A percentile compares a stretch with the other conserved stretches of the same genome.
phyloP scores from a whole-genome alignment of 2,113 vertebrate species.

The Hipposideros armiger region DNA sequence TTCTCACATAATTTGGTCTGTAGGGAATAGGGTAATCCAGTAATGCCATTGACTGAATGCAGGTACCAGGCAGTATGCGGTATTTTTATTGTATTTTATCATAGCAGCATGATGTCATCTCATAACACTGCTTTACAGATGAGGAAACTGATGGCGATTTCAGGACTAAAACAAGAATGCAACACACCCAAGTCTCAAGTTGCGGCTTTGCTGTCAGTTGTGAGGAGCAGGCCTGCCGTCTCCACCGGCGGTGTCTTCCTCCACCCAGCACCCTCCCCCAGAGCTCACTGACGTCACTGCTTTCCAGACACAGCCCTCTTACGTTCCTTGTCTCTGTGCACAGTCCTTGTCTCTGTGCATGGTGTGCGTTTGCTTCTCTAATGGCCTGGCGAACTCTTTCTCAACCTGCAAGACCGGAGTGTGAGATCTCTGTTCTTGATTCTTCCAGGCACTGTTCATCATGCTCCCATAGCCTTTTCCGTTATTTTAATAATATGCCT shows the following conservation, averaged over 20 bases:
- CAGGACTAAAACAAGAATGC: neutral
- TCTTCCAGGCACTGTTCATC: neutral
- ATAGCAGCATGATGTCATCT: neutral
- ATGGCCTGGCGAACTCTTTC: neutral
- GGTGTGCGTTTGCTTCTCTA: neutral
- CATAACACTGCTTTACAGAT: neutral
- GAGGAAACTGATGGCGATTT: neutral
- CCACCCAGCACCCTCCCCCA: neutral
- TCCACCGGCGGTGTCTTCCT: neutral
- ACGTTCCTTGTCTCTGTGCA: neutral
- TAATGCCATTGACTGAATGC: neutral
- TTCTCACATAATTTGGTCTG: neutral
- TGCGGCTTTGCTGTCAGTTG: neutral
- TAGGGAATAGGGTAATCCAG: neutral
- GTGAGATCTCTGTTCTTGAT: neutral
- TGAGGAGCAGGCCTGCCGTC: neutral
- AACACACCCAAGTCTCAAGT: neutral
- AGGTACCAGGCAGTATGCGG: neutral
- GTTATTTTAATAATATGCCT: neutral
- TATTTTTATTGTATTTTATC: neutral
- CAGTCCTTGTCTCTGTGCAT: neutral
- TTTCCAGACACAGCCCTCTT: neutral
- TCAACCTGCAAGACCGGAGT: neutral
- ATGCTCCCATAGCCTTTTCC: neutral
- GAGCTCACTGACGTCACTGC: neutral